A percentile compares a stretch with the other conserved stretches of the same genome.
These are phyloP conservation scores for Amorpha juglandis DNA, from an alignment of 2,888 invertebrate species.

Conservation along the genomic window DNA sequence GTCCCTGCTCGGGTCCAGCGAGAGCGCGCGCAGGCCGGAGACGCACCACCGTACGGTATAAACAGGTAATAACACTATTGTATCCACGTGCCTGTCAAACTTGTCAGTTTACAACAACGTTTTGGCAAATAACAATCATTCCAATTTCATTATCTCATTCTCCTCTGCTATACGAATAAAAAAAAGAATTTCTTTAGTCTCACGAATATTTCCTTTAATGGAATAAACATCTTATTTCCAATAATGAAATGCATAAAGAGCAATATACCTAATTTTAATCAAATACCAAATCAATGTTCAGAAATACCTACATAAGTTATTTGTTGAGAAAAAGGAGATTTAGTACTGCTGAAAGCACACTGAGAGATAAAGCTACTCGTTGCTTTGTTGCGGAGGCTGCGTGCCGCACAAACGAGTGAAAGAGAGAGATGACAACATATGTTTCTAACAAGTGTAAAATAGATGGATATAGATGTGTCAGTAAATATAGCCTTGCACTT, in stretches of 20 bases:
- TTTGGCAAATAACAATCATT: slow-evolving; percentile 40
- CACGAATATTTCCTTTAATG: background rate
- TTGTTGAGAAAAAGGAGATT: too few relatives aligned
- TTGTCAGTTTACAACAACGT: slow-evolving; percentile 60
- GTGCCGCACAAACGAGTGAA: slow-evolving; percentile 54
- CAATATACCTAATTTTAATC: background rate
- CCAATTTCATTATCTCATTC: background rate
- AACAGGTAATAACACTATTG: slow-evolving; percentile 78
- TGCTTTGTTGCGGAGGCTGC: slow-evolving; percentile 52
- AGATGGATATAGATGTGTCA: slow-evolving; percentile 49
- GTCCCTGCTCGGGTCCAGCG: slow-evolving; percentile 56
- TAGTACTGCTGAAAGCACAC: slow-evolving; percentile 19
- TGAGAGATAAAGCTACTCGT: slow-evolving; percentile 32
- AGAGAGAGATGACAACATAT: slow-evolving; percentile 56
- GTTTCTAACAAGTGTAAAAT: slow-evolving; percentile 46
- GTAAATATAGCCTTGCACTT: slow-evolving; percentile 39
- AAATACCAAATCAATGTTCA: background rate
- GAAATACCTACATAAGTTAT: background rate
- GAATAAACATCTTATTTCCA: background rate
- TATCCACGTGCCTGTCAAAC: slow-evolving; percentile 77
- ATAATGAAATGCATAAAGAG: background rate
- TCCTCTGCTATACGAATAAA: background rate
- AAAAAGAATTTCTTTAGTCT: background rate
- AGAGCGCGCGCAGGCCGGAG: slow-evolving; percentile 41
- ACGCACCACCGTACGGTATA: slow-evolving; percentile 76